Evolutionary conservation across 1,140 invertebrate species (phyloP), one percentile per base, ranked within the genome.

Genomic region (Leptinotarsa texana): DNA sequence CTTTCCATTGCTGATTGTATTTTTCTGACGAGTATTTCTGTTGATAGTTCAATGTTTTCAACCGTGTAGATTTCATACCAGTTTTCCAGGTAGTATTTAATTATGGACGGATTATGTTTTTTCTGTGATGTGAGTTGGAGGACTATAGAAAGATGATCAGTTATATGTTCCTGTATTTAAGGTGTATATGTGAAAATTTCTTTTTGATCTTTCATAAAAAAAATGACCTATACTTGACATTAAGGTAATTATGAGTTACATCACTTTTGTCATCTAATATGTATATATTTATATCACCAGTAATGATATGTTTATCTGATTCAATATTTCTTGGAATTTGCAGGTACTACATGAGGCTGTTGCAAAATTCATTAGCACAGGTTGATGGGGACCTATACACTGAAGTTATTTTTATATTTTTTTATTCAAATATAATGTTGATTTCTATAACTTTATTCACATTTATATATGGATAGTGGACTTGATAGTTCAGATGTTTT

Each of bases 401-500:
- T n/a, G 63, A 21, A n/a, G 63, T 65, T 22, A 65, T n/a, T n/a
- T 22, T 17, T 8, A 65, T 65, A 22, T 65, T 65, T 65, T 65
- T 65, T n/a, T 0, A 6, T 27, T 27, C 27, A 27, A 6, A 27
- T 6, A 5, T 27, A 27, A 27, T 27, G 27, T 27, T 27, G 0
- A 27, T 27, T 27, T 27, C 6, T 27, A 27, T 27, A 27, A 27
- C 27, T 27, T 27, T 27, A 27, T 27, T 27, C 1, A 27, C 27
- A 27, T 27, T 27, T 27, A 27, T 27, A 6, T 27, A 27, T 0
- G 27, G 27, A 27, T 27, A 27, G 6, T 6, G 5, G 6, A 27
- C 27, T 27, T 27, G 5, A 6, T 27, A 27, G 27, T 27, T 27
- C 6, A 5, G 5, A 27, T 27, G 6, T 27, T 27, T 27, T 27